phyloP scores from a whole-genome alignment of 2,888 invertebrate genomes.

The Beris chalybata region DNA sequence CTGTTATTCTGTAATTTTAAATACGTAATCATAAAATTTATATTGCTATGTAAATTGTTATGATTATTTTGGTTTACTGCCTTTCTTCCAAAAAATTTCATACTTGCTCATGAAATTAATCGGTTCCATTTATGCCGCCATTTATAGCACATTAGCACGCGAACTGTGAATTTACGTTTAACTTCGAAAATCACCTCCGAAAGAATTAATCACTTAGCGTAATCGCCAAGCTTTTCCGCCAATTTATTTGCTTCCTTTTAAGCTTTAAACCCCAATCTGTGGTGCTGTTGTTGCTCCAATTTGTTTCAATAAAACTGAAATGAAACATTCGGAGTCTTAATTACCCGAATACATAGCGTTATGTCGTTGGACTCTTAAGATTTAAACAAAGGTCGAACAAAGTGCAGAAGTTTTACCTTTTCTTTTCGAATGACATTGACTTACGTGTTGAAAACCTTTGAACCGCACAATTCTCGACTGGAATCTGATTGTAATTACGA shows the following conservation, averaged over 20 bases:
- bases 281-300: slow-evolving; percentile 16
- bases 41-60: background rate
- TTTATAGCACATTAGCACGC: slow-evolving; percentile 38
- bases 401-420: too few relatives aligned
- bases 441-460: too few relatives aligned
- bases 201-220: slow-evolving; percentile 37
- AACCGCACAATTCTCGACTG: too few relatives aligned
- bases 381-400: too few relatives aligned
- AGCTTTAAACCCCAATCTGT: slow-evolving; percentile 15
- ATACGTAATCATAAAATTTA: too few relatives aligned
- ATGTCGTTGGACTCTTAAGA: too few relatives aligned
- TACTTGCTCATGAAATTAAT: slow-evolving; percentile 27
- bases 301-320: slow-evolving; percentile 28
- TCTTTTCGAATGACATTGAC: too few relatives aligned
- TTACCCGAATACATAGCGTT: too few relatives aligned
- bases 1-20: too few relatives aligned
- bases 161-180: slow-evolving; percentile 34
- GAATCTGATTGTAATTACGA: too few relatives aligned
- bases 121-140: slow-evolving; percentile 34
- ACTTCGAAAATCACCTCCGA: slow-evolving; percentile 32
- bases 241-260: slow-evolving; percentile 33
- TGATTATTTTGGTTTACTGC: background rate
- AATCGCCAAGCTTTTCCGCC: slow-evolving; percentile 32
- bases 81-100: too few relatives aligned
- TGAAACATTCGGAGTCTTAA: too few relatives aligned